A percentile compares a stretch with the other conserved stretches of the same genome.
Evolutionary conservation across 2,888 invertebrate species (phyloP).

Genomic region (Phytoseiulus persimilis): DNA sequence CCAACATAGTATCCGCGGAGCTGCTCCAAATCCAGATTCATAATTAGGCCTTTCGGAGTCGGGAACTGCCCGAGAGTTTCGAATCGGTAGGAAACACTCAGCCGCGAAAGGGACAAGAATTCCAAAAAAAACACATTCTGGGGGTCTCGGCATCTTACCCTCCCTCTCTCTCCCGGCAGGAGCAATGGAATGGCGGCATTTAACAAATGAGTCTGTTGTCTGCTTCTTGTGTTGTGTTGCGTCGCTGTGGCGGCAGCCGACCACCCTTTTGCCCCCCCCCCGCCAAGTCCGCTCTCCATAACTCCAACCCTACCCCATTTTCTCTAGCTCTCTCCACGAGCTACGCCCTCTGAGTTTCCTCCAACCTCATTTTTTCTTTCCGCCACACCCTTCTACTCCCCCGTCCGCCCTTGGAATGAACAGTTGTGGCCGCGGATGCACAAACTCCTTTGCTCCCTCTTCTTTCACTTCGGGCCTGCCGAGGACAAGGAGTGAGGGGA

Average conservation of each 20-base stretch:
- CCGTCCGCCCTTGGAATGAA: background rate
- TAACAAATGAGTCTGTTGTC: background rate
- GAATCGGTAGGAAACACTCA: too few species aligned
- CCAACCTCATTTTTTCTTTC: background rate
- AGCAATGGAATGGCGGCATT: background rate
- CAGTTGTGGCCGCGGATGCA: background rate
- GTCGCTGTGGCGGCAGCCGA: background rate
- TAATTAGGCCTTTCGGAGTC: too few species aligned
- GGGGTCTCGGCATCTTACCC: background rate
- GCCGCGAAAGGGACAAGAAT: background rate
- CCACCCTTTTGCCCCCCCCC: background rate
- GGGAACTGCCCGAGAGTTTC: too few species aligned
- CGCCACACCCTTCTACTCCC: background rate
- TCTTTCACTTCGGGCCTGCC: background rate
- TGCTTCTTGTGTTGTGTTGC: background rate
- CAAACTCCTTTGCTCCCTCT: background rate
- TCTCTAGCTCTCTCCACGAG: background rate
- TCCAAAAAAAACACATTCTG: background rate
- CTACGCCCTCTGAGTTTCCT: background rate
- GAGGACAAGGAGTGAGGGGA: background rate
- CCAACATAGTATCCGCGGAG: too few species aligned
- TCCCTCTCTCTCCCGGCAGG: background rate
- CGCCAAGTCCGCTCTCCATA: background rate
- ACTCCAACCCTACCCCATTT: background rate
- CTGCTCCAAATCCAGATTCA: too few species aligned